Evolutionary conservation across 2,888 invertebrate species (phyloP).

Genomic region (Hypomecis punctinalis): DNA sequence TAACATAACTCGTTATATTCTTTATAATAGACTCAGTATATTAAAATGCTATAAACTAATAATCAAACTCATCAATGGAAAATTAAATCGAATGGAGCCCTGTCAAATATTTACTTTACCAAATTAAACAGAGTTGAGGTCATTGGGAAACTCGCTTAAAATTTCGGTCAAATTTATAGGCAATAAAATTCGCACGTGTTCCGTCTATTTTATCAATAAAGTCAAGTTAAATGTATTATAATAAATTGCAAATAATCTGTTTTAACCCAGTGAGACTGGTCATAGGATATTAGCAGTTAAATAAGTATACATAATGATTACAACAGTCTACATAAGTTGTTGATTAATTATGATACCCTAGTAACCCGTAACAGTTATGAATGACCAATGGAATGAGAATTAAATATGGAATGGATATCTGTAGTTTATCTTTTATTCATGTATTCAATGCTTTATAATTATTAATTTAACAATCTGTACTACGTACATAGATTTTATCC

Average conservation of each 20-base stretch:
- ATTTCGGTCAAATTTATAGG: conserved; percentile 4
- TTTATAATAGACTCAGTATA: too few relatives aligned
- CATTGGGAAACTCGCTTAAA: conserved; percentile 8
- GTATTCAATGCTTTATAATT: too few relatives aligned
- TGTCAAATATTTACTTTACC: not conserved
- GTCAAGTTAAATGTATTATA: not conserved
- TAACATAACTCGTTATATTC: too few relatives aligned
- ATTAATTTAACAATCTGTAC: too few relatives aligned
- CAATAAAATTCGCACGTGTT: conserved; percentile 19
- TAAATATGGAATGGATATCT: not conserved
- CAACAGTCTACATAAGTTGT: conserved; percentile 18
- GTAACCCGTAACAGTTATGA: conserved; percentile 10
- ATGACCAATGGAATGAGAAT: conserved; percentile 1
- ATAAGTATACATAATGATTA: conserved; percentile 1
- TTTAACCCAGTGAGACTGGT: conserved; percentile 19
- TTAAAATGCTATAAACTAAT: too few relatives aligned
- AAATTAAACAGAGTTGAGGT: conserved; percentile 15
- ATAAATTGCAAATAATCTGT: conserved; percentile 13
- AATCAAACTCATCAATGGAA: not conserved
- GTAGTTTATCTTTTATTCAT: not conserved
- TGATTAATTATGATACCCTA: conserved; percentile 13
- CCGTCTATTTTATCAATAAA: not conserved
- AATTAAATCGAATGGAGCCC: not conserved
- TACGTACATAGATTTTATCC: too few relatives aligned
- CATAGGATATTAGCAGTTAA: conserved; percentile 2